Percentiles rank a stretch among this genome's conserved stretches.
These are phyloP conservation scores for Agriotes lineatus DNA, from an alignment of 2,888 invertebrate species.

Conservation along the genomic window DNA sequence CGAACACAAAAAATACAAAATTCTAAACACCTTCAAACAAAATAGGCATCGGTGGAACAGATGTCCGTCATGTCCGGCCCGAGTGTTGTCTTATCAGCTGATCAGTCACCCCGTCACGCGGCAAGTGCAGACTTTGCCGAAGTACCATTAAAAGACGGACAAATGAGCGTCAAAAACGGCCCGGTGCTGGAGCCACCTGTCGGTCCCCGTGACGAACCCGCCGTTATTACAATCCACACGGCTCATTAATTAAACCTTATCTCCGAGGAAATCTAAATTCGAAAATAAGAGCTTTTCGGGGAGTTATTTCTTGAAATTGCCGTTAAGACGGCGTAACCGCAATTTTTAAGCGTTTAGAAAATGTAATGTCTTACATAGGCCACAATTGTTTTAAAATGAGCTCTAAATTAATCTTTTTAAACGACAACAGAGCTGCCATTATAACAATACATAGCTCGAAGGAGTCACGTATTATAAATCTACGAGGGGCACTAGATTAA, in stretches of 20 bases:
- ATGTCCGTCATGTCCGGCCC: slow-evolving; percentile 38
- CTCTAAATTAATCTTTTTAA: too few species aligned
- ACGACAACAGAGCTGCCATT: too few species aligned
- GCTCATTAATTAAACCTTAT: slow-evolving; percentile 52
- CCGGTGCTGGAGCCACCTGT: slow-evolving; percentile 52
- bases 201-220: slow-evolving; percentile 54
- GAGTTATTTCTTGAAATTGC: slow-evolving; percentile 25
- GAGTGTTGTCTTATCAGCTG: slow-evolving; percentile 42
- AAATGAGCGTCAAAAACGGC: slow-evolving; percentile 51
- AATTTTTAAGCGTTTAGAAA: slow-evolving; percentile 1
- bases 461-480: too few species aligned
- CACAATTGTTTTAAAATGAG: too few species aligned
- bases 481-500: too few species aligned
- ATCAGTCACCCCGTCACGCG: slow-evolving; percentile 52
- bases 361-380: too few species aligned
- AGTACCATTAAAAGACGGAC: slow-evolving; percentile 48
- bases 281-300: slow-evolving; percentile 48
- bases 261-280: slow-evolving; percentile 50
- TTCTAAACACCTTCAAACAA: slow-evolving; percentile 9
- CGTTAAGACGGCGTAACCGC: slow-evolving; percentile 22
- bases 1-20: neutral
- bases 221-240: slow-evolving; percentile 53
- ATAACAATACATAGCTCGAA: too few species aligned
- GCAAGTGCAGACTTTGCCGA: slow-evolving; percentile 49
- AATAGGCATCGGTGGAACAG: slow-evolving; percentile 17